Conservation (phyloP, 2,797 vertebrate species). For the Megaceryle alcyon region DNA sequence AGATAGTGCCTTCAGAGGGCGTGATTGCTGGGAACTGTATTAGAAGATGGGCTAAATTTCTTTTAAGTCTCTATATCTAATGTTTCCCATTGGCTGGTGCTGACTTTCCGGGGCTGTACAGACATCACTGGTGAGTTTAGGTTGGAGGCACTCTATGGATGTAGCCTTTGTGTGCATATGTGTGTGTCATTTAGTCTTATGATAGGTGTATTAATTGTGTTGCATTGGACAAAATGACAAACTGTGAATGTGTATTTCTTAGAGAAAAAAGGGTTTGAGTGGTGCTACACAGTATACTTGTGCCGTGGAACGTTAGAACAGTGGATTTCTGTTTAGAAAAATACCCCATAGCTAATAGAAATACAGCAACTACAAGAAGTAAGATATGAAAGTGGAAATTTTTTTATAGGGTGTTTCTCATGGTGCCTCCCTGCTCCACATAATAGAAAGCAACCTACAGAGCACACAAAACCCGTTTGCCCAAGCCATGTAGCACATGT, state of each 20-base stretch:
- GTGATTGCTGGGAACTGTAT: background rate
- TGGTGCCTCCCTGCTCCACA: too few species aligned
- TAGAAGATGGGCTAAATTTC: background rate
- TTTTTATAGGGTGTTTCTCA: background rate
- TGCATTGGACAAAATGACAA: background rate
- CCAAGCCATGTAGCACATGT: background rate
- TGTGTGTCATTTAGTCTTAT: background rate
- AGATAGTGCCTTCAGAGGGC: background rate
- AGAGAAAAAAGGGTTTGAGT: background rate
- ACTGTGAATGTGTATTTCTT: background rate
- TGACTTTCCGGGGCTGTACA: background rate
- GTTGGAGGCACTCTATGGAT: background rate
- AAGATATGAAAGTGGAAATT: background rate
- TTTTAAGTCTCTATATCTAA: background rate
- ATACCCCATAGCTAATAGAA: background rate
- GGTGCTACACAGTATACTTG: background rate
- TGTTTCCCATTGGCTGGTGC: background rate
- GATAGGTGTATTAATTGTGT: background rate
- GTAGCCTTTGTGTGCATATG: background rate
- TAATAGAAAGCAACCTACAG: background rate
- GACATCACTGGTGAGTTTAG: background rate
- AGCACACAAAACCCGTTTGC: accelerated
- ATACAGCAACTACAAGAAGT: background rate
- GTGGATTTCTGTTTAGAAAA: background rate
- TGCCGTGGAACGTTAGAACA: background rate